Evolutionary conservation across 2,888 invertebrate species (phyloP).

Genomic region (Meloe dianella): DNA sequence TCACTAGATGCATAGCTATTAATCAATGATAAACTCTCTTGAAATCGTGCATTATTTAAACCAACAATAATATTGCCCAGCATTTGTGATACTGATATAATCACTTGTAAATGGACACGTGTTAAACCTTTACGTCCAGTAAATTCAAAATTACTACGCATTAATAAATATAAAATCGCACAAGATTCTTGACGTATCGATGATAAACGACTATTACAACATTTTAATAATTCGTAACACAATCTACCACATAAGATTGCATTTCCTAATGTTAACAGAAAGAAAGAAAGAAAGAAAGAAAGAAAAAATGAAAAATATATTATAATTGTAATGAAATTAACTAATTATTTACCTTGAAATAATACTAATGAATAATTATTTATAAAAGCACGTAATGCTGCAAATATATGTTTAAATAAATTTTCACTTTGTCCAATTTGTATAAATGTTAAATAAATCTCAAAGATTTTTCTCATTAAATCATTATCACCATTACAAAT

Average conservation of each 20-base stretch:
- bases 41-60: conserved; percentile 91
- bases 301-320: no score
- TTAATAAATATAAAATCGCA: conserved; percentile 87
- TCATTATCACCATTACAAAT: conserved; percentile 71
- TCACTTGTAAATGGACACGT: conserved; percentile 90
- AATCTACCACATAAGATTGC: conserved; percentile 80
- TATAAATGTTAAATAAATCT: conserved; percentile 84
- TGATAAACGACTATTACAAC: conserved; percentile 85
- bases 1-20: conserved; percentile 93
- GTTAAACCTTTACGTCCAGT: conserved; percentile 83
- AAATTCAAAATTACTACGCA: conserved; percentile 94
- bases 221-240: conserved; percentile 79
- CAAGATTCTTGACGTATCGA: conserved; percentile 89
- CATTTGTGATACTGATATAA: conserved; percentile 94
- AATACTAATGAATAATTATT: conserved; percentile 85
- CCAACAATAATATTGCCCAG: conserved; percentile 90
- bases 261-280: conserved; percentile 62
- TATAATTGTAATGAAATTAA: no score
- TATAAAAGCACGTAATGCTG: conserved; percentile 88
- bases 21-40: conserved; percentile 90
- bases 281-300: neutral
- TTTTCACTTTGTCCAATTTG: conserved; percentile 91
- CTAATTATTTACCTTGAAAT: conserved; percentile 73
- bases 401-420: conserved; percentile 89
- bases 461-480: conserved; percentile 81